Evolutionary conservation across 1,140 invertebrate species (phyloP).

Genomic region (Magallana ariakensis): DNA sequence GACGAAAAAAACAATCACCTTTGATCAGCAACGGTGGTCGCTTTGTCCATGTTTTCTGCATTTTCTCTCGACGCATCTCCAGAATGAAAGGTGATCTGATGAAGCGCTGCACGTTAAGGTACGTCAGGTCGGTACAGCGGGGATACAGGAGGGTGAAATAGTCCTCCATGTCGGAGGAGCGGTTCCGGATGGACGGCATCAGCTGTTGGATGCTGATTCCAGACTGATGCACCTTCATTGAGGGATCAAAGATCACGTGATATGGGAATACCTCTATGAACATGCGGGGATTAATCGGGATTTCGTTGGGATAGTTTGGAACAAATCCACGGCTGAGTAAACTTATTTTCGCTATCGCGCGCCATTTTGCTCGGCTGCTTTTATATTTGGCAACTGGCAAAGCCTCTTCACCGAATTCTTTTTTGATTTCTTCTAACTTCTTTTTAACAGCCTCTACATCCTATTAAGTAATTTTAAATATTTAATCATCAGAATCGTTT

Average conservation of each 20-base stretch:
- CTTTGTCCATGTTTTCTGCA: slow-evolving; percentile 59
- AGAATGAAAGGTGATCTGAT: slow-evolving; percentile 67
- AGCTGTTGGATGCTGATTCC: slow-evolving; percentile 69
- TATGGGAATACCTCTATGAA: slow-evolving; percentile 78
- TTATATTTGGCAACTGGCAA: slow-evolving; percentile 59
- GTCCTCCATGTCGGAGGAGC: slow-evolving; percentile 66
- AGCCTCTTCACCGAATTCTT: slow-evolving; percentile 63
- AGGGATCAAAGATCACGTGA: slow-evolving; percentile 78
- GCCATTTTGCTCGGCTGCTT: slow-evolving; percentile 63
- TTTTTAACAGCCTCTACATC: slow-evolving; percentile 65
- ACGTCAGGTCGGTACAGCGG: slow-evolving; percentile 77
- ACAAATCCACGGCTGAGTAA: slow-evolving; percentile 62
- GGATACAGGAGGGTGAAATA: slow-evolving; percentile 77
- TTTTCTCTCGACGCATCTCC: slow-evolving; percentile 59
- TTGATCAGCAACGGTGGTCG: slow-evolving; percentile 62
- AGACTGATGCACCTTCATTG: slow-evolving; percentile 77
- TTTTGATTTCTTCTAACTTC: slow-evolving; percentile 64
- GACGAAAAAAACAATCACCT: slow-evolving; percentile 56
- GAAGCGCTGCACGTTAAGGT: slow-evolving; percentile 76
- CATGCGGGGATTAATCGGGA: slow-evolving; percentile 64
- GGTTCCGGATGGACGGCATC: slow-evolving; percentile 87
- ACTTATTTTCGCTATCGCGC: slow-evolving; percentile 62
- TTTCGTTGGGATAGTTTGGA: slow-evolving; percentile 62
- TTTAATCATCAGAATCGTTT: no score
- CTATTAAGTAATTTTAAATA: slow-evolving; percentile 46